These are phyloP conservation scores for Tylochromis polylepis DNA, from an alignment of 2,113 vertebrate species.

Conservation along the genomic window DNA sequence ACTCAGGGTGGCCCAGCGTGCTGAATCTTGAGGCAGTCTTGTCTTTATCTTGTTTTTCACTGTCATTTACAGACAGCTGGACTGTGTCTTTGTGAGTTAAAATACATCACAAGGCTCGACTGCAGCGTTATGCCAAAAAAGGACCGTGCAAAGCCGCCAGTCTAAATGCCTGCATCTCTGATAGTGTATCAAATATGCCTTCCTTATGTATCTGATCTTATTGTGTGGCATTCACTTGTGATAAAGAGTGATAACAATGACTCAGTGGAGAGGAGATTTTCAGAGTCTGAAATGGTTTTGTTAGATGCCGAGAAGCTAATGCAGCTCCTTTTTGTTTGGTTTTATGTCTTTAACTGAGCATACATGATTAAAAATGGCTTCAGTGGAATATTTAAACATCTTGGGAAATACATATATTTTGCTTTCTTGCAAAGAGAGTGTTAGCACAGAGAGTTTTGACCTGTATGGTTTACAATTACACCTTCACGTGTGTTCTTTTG, in stretches of 20 bases:
- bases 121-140: neutral
- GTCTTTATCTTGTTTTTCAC: constrained; percentile 11
- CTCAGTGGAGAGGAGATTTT: neutral
- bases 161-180: neutral
- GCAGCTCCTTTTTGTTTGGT: neutral
- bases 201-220: neutral
- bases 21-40: constrained; percentile 19
- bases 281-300: neutral
- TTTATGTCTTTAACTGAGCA: neutral
- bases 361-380: neutral
- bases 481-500: neutral
- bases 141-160: neutral
- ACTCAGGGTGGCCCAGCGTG: constrained; percentile 10
- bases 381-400: neutral
- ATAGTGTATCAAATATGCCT: neutral
- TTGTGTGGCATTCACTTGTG: neutral
- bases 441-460: neutral
- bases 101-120: neutral
- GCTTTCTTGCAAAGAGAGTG: neutral
- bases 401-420: neutral
- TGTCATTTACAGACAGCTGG: constrained; percentile 7
- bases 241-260: neutral
- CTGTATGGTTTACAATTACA: neutral
- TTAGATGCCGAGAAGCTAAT: neutral
- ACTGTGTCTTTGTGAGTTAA: neutral